A percentile compares a stretch with the other conserved stretches of the same genome.
These are phyloP conservation scores for Anastrepha obliqua DNA, from an alignment of 1,140 invertebrate species.

Conservation along the genomic window DNA sequence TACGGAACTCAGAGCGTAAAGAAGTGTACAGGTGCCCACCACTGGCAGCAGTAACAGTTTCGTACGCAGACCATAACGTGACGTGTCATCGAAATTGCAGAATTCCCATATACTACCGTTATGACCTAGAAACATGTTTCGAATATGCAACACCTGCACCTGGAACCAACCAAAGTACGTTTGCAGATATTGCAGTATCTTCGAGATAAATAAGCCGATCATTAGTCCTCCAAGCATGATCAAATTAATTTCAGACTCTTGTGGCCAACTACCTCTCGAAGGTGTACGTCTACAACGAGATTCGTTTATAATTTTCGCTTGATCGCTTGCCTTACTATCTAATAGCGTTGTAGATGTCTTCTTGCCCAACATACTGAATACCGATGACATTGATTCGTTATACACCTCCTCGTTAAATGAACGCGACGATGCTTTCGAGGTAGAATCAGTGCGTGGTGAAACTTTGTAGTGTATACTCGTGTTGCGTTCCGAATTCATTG, in stretches of 20 bases:
- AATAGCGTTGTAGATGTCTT: conserved; percentile 26
- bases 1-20: conserved; percentile 64
- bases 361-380: background rate
- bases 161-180: conserved; percentile 67
- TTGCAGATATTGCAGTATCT: conserved; percentile 62
- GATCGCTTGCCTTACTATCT: conserved; percentile 4
- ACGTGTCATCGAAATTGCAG: conserved; percentile 66
- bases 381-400: conserved; percentile 9
- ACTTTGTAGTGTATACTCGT: background rate
- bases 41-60: conserved; percentile 64
- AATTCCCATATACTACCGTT: conserved; percentile 63
- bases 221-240: conserved; percentile 65
- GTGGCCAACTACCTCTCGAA: background rate
- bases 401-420: conserved; percentile 15
- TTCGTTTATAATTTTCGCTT: background rate
- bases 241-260: conserved; percentile 62
- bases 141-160: conserved; percentile 60
- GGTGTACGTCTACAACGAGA: background rate
- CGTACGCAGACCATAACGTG: conserved; percentile 60
- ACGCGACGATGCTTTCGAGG: conserved; percentile 4
- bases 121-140: conserved; percentile 62
- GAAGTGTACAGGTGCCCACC: conserved; percentile 59
- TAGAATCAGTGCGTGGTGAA: conserved; percentile 36
- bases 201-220: conserved; percentile 63
- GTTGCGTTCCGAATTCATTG: conserved; percentile 29